phyloP scores from a whole-genome alignment of 2,888 invertebrate genomes.

The Blastobasis lacticolella region DNA sequence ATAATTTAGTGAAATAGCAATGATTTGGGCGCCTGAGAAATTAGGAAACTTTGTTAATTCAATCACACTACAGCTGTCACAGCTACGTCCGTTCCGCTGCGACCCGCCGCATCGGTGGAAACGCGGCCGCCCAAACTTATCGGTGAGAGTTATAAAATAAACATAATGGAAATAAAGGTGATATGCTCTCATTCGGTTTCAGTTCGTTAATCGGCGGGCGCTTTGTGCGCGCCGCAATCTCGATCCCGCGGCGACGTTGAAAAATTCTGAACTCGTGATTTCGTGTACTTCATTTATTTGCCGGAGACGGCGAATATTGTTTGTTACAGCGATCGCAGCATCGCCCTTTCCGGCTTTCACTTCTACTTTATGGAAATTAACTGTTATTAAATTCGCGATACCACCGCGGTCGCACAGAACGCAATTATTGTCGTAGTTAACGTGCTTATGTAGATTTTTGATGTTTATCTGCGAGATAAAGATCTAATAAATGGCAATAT shows the following conservation, averaged over 20 bases:
- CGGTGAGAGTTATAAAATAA: conserved; percentile 21
- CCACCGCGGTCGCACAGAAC: conserved; percentile 2
- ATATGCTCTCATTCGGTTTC: conserved; percentile 54
- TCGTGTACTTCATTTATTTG: conserved; percentile 65
- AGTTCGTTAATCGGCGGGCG: conserved; percentile 55
- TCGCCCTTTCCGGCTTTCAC: conserved; percentile 37
- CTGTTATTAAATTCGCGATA: conserved; percentile 8
- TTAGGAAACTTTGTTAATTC: no score
- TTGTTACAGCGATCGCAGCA: conserved; percentile 33
- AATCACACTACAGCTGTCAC: no score
- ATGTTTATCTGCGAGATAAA: no score
- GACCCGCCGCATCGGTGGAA: no score
- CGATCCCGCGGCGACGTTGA: conserved; percentile 56
- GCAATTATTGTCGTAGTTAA: not conserved
- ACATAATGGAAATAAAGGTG: conserved; percentile 44
- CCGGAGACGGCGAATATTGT: conserved; percentile 52
- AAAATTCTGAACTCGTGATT: conserved; percentile 68
- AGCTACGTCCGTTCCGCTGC: no score
- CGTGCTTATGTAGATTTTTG: no score
- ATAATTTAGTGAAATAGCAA: no score
- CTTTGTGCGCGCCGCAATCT: conserved; percentile 61
- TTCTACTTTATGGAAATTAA: conserved; percentile 29
- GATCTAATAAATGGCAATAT: no score
- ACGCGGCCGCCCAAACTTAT: not conserved
- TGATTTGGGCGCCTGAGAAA: no score